phyloP scores from a whole-genome alignment of 2,888 invertebrate genomes.

The Limnephilus marmoratus region DNA sequence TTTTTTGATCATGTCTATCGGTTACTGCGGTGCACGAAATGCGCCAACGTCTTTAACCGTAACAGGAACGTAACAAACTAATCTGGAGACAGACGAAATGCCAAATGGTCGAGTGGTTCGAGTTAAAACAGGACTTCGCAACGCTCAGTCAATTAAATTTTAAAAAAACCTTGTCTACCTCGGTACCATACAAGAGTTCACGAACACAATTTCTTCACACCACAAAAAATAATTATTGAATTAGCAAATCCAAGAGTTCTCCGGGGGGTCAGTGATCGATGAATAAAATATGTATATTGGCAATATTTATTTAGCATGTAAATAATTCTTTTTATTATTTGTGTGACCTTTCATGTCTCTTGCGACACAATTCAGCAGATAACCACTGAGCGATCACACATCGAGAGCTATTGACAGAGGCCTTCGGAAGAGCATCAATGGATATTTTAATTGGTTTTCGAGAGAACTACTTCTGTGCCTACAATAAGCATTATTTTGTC shows the following conservation, averaged over 20 bases:
- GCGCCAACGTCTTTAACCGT: too few relatives aligned
- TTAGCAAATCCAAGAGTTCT: background rate
- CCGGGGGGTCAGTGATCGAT: background rate
- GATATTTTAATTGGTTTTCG: constrained; percentile 6
- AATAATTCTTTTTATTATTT: background rate
- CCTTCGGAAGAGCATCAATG: background rate
- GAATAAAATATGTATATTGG: background rate
- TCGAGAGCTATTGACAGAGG: background rate
- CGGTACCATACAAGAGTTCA: background rate
- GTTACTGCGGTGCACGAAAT: too few relatives aligned
- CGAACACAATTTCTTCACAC: background rate
- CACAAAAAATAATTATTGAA: background rate
- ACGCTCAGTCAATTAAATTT: too few relatives aligned
- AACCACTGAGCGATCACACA: background rate
- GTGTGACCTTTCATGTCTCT: background rate
- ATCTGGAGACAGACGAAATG: too few relatives aligned
- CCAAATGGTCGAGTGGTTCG: too few relatives aligned
- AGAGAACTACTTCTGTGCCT: background rate
- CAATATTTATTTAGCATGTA: background rate
- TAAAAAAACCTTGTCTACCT: background rate
- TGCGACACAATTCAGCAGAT: background rate
- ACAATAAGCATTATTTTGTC: background rate
- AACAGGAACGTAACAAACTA: too few relatives aligned
- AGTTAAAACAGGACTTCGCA: too few relatives aligned
- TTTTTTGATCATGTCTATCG: too few relatives aligned